Percentiles rank a stretch among this genome's conserved stretches.
These are phyloP conservation scores for Ochotona princeps DNA, from an alignment of 2,113 vertebrate species.

Conservation along the genomic window DNA sequence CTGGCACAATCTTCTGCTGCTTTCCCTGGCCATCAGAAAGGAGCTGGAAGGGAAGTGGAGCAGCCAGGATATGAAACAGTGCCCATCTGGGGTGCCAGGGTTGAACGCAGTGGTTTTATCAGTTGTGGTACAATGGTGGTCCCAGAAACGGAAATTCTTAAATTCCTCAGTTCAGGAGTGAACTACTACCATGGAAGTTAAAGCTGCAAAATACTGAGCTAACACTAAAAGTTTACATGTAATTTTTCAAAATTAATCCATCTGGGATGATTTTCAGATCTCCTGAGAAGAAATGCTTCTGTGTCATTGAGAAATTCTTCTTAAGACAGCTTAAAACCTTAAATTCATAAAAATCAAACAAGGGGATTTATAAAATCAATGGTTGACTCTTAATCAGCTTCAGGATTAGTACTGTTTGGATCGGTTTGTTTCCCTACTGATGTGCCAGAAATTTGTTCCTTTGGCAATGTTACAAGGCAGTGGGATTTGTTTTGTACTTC, in stretches of 20 bases:
- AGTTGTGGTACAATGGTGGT: no score
- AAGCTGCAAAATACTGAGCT: conserved; percentile 40
- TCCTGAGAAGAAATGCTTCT: conserved; percentile 31
- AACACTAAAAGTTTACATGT: neutral
- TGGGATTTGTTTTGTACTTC: neutral
- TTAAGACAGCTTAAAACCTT: conserved; percentile 4
- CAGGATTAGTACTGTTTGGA: neutral
- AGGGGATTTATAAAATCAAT: neutral
- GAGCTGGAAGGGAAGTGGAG: no score
- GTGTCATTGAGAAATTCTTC: neutral
- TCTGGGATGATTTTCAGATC: conserved; percentile 36
- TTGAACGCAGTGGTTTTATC: no score
- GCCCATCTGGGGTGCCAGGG: no score
- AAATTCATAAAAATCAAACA: neutral
- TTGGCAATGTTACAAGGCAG: neutral
- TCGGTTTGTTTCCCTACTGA: neutral
- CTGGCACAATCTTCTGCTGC: no score
- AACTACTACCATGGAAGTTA: conserved; percentile 41
- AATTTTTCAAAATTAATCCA: conserved; percentile 62
- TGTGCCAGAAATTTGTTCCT: neutral
- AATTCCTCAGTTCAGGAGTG: conserved; percentile 51
- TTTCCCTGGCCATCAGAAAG: no score
- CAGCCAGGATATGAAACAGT: no score
- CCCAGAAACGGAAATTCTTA: neutral
- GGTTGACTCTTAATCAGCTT: conserved; percentile 16